Evolutionary conservation across 2,888 invertebrate species (phyloP), one percentile per base, ranked within the genome.

Genomic region (Tillus elongatus): DNA sequence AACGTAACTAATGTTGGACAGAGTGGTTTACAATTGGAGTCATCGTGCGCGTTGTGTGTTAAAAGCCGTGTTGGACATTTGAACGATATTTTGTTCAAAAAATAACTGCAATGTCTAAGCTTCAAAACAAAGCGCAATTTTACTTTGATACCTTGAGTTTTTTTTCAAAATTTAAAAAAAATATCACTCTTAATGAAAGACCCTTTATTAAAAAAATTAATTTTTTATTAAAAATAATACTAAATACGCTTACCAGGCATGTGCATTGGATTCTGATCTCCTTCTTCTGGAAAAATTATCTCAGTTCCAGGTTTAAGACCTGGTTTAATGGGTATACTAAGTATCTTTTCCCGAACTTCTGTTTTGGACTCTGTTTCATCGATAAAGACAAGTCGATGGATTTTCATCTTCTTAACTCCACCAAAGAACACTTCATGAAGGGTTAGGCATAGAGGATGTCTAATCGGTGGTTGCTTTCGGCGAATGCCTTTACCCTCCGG

Each of bases 331-430:
- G 79, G 76, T 37, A 89, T 75, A 4, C 77, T 78, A 2, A 89
- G 64, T 1, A 83, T 79, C 56, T 83, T 85, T 56, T 87, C 85
- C 30, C 67, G 66, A 2, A 78, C 63, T 55, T 78, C 79, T 2
- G 81, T 71, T 28, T 69, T 70, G 0, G 71, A 68, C 54, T 77
- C 68, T 4, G 77, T 74, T 30, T 75, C 74, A 39, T 78, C 78
- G 0, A 73, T 69, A 51, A 82, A 77, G 3, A 82, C 80, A 31
- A 80, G 67, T 27, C 82, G 71, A 55, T 80, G 77, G 26, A 87
- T 83, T 63, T 84, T 84, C 79, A 87, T 82, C 58, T 85, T 80
- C 61, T 87, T 88, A n/a, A 83, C 66, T 1, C 82, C 80, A 0
- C 88, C 88, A 50, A 71, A 76, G 58, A 73, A 84, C 4, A 73